Base-by-base conservation (phyloP, 2,797 vertebrate genomes). In the Pogoniulus pusillus region DNA sequence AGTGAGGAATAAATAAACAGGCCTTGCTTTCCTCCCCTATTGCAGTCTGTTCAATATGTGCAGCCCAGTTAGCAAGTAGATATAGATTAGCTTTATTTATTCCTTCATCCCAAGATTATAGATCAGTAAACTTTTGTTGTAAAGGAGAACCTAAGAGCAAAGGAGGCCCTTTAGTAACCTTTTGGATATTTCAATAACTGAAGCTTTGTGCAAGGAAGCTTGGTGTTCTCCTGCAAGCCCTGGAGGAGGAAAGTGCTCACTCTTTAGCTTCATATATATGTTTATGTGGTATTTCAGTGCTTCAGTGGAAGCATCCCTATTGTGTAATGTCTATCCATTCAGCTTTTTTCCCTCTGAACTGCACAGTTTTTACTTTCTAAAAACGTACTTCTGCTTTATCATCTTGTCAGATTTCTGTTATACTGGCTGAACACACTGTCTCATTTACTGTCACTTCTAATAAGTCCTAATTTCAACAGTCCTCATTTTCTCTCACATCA, bases 391-490 rank as follows among this genome's bases (percentile, higher is more conserved):
- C 66, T 1, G 16, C 88, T 80, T 93, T 86, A 65, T 86, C 69
- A 72, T 88, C 72, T 68, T 71, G 78, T 92, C 87, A 91, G 68
- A 92, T 87, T 93, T 93, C 82, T 2, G 10, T 94, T 94, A 51
- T 5, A 60, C 85, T 93, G 69, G 63, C 86, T 87, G 37, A 93
- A 59, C 66, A 70, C 19, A 54, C 80, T 55, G 74, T 94, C 72
- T 95, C 85, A 93, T 91, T 91, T 92, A 62, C 83, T 82, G 79
- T 94, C 89, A 84, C 55, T 95, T 91, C 83, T 92, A 80, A 75
- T 59, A 80, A 84, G 69, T 82, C 85, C 72, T 70, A 82, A 82
- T 87, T 95, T 86, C 86, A 88, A 62, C 63, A 72, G 12, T 70
- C 69, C 60, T 91, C 41, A 82, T 87, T 78, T 87, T 90, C 63